phyloP scores from a whole-genome alignment of 1,140 invertebrate genomes.

The Apolygus lucorum region DNA sequence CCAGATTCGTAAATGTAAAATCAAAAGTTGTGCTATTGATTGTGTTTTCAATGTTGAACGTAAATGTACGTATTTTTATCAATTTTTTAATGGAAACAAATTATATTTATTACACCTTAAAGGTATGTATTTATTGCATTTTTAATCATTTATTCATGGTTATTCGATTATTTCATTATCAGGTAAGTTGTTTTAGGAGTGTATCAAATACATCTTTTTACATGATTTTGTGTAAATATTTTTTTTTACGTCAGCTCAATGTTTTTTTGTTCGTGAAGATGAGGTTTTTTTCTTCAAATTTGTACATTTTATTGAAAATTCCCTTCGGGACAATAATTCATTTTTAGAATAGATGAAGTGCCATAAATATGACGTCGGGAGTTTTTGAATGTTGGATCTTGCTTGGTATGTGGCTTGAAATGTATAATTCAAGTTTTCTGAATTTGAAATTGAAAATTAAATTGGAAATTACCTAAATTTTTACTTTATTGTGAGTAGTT shows the following conservation, averaged over 20 bases:
- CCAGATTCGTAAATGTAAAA: not conserved
- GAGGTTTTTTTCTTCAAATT: too few species aligned
- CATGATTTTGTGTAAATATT: not conserved
- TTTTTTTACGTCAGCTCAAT: not conserved
- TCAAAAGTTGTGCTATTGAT: not conserved
- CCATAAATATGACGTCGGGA: too few species aligned
- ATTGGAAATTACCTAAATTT: too few species aligned
- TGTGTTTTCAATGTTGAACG: not conserved
- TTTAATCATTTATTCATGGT: not conserved
- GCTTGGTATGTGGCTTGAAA: not conserved
- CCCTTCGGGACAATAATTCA: not conserved
- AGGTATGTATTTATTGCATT: conserved; percentile 1
- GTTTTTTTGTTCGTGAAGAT: not conserved
- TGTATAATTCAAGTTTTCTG: too few species aligned
- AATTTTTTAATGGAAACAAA: not conserved
- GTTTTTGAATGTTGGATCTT: too few species aligned
- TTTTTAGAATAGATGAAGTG: not conserved
- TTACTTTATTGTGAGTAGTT: too few species aligned
- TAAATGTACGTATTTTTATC: not conserved
- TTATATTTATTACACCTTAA: not conserved
- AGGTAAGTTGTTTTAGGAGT: not conserved
- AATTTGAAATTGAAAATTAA: too few species aligned
- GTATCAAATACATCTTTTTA: not conserved
- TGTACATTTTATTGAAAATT: not conserved
- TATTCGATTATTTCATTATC: not conserved